These are phyloP conservation scores for Gymnocephalus cernua DNA, from an alignment of 2,113 vertebrate species.

Conservation along the genomic window DNA sequence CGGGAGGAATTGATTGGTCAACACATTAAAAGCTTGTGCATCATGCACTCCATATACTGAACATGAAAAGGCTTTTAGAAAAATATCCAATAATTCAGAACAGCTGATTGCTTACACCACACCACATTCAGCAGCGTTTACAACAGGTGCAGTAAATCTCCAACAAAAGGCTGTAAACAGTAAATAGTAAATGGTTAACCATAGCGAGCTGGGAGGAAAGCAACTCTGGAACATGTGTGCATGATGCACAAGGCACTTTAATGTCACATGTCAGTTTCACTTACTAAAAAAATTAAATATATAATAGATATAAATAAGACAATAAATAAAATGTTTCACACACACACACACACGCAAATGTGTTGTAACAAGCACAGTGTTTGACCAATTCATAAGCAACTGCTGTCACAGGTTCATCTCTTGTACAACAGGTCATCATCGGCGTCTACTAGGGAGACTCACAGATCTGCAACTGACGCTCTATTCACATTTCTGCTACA, in stretches of 20 bases:
- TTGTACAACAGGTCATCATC: neutral
- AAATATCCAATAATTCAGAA: conserved; percentile 61
- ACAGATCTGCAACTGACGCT: neutral
- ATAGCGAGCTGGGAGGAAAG: conserved; percentile 1
- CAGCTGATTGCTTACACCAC: conserved; percentile 54
- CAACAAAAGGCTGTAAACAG: conserved; percentile 53
- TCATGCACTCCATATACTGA: conserved; percentile 54
- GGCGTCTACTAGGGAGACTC: neutral
- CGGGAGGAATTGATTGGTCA: conserved; percentile 72
- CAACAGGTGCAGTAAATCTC: conserved; percentile 58
- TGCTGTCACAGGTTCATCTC: neutral
- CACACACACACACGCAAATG: too few species aligned
- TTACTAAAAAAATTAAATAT: neutral
- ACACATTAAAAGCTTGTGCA: conserved; percentile 73
- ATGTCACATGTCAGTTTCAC: conserved; percentile 31
- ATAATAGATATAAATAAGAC: neutral
- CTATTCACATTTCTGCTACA: conserved; percentile 16
- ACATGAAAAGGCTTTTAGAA: conserved; percentile 77
- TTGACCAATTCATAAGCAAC: neutral
- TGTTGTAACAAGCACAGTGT: too few species aligned
- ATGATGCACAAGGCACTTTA: conserved; percentile 17
- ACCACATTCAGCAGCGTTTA: conserved; percentile 38
- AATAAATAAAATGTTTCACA: neutral
- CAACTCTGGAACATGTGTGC: conserved; percentile 16
- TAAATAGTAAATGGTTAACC: conserved; percentile 53